Conservation (phyloP, 2,797 vertebrate genomes). For the Meriones psammophilus region DNA sequence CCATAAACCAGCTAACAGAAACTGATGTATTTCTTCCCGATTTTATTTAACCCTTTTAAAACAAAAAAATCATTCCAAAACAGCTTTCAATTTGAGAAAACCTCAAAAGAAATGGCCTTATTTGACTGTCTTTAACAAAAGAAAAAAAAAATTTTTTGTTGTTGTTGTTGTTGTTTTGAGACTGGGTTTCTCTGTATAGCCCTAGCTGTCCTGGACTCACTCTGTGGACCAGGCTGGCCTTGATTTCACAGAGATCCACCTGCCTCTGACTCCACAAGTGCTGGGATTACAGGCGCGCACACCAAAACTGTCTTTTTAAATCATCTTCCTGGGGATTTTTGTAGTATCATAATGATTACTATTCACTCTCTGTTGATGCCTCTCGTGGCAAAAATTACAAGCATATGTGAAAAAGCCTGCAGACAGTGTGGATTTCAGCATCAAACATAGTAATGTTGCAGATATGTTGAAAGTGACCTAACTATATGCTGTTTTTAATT, state of each 20-base stretch:
- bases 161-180: no score
- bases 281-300: no score
- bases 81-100: conserved; percentile 65
- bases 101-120: background rate
- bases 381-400: background rate
- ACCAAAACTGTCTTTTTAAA: conserved; percentile 10
- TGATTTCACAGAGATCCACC: no score
- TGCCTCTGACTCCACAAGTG: no score
- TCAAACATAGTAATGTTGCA: conserved; percentile 11
- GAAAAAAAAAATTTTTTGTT: background rate
- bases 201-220: no score
- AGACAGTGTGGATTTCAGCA: background rate
- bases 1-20: conserved; percentile 52
- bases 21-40: conserved; percentile 12
- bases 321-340: conserved; percentile 1
- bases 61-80: conserved; percentile 26
- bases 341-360: background rate
- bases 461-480: background rate
- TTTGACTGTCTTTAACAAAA: background rate
- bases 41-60: conserved; percentile 36
- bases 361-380: background rate
- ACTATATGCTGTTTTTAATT: conserved; percentile 31
- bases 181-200: no score
- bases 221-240: no score
- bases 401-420: background rate